Evolutionary conservation across 92 coral and sea anemone species (phyloP).

Genomic region (Montipora capitata): DNA sequence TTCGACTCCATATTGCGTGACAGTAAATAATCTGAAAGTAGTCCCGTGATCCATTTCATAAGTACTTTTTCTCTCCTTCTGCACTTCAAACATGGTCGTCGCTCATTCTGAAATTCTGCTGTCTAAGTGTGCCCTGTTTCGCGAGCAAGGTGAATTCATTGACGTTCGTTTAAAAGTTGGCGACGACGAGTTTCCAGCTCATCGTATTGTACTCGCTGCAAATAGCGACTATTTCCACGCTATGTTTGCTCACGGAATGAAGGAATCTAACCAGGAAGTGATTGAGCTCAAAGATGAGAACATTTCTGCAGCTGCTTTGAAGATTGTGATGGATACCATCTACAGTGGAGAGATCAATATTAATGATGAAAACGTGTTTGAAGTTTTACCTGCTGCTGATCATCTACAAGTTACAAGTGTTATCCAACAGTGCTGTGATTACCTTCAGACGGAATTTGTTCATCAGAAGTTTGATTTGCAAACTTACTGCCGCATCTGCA

Average conservation of each 20-base stretch:
- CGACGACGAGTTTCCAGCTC: conserved; percentile 69
- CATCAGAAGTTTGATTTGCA: conserved; percentile 9
- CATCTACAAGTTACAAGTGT: conserved; percentile 45
- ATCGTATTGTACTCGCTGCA: conserved; percentile 81
- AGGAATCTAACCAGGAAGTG: conserved; percentile 47
- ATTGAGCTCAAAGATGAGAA: conserved; percentile 64
- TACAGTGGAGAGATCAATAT: conserved; percentile 76
- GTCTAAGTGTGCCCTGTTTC: conserved; percentile 28
- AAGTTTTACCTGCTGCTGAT: conserved; percentile 67
- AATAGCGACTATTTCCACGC: conserved; percentile 81
- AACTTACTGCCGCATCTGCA: conserved; percentile 5
- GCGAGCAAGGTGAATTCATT: conserved; percentile 56
- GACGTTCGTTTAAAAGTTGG: conserved; percentile 80
- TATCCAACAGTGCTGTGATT: conserved; percentile 27
- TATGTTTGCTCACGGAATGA: conserved; percentile 68
- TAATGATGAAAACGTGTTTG: conserved; percentile 58
- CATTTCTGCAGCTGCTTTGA: conserved; percentile 50
- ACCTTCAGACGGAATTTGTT: conserved; percentile 10
- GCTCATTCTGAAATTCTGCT: conserved; percentile 15
- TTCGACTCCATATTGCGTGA: too few species aligned
- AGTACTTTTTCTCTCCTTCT: too few species aligned
- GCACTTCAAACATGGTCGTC: too few species aligned
- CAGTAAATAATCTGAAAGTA: too few species aligned
- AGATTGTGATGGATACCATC: conserved; percentile 73
- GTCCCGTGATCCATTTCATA: too few species aligned